These are phyloP conservation scores for Ptychoptera albimana DNA, from an alignment of 2,888 invertebrate species.

Conservation along the genomic window DNA sequence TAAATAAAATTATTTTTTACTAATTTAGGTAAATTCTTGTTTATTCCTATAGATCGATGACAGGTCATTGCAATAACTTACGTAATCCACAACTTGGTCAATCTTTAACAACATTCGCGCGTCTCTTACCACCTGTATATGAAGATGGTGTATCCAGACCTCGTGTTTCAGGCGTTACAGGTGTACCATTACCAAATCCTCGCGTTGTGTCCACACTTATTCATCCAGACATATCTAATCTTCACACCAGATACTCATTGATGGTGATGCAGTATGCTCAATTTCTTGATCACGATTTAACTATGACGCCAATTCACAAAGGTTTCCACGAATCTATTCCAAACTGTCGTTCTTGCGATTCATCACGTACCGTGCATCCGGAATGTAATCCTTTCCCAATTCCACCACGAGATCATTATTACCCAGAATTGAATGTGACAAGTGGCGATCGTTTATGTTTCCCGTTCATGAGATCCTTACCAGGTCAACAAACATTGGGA, in stretches of 20 bases:
- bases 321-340: conserved; percentile 84
- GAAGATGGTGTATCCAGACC: conserved; percentile 81
- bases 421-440: conserved; percentile 69
- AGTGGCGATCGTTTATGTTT: conserved; percentile 77
- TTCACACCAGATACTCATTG: conserved; percentile 73
- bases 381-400: conserved; percentile 89
- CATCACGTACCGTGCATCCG: conserved; percentile 72
- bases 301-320: conserved; percentile 84
- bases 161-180: conserved; percentile 54
- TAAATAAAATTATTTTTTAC: background rate
- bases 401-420: conserved; percentile 77
- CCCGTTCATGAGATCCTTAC: conserved; percentile 86
- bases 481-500: conserved; percentile 76
- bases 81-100: conserved; percentile 69
- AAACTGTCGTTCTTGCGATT: conserved; percentile 78
- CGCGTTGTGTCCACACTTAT: conserved; percentile 73
- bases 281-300: conserved; percentile 86
- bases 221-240: conserved; percentile 81
- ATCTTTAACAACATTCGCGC: conserved; percentile 68
- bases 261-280: conserved; percentile 95
- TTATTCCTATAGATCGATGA: conserved; percentile 37
- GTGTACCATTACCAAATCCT: conserved; percentile 67
- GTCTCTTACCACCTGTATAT: conserved; percentile 71
- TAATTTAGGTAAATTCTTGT: conserved; percentile 1
- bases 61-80: conserved; percentile 79